Evolutionary conservation across 2,113 vertebrate genomes (phyloP), one percentile per base, ranked within the genome.

Genomic region (Podarcis muralis): DNA sequence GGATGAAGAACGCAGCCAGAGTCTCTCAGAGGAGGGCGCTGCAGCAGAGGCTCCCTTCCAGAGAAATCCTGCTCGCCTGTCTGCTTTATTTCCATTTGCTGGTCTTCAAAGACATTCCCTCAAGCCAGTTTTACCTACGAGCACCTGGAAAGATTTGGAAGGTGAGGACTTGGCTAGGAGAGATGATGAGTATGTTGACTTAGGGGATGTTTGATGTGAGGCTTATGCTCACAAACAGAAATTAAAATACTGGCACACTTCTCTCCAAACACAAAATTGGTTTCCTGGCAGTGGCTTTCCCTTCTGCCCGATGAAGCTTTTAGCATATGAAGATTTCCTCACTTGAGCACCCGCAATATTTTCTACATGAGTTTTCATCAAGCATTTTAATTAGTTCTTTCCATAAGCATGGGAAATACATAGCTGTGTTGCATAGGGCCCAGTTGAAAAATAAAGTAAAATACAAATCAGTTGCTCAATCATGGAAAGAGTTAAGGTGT

Each of bases 11-110:
- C 93, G 79, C 13, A 87, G 88, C 53, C 94, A 92, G 30, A 90
- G 83, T n/a, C 2, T 78, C 77, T 91, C 77, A 53, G 92, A n/a
- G 32, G n/a, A 75, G 35, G 93, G 88, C 0, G 4, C 62, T 77
- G n/a, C 87, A 0, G 93, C 89, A 87, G 43, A 83, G 20, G 86
- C 92, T 43, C 22, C 93, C 2, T 22, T 94, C 66, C 85, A 92
- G 74, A 96, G 96, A 89, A 96, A 91, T 90, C 96, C 97, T 0
- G 93, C 96, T 30, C 97, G 97, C 74, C 92, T 98, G 35, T 98
- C 98, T 0, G 98, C 98, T 0, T 91, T 97, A 30, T 98, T 98
- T 91, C 98, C 98, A 0, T 98, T 98, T n/a, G 97, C 97, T 40
- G 90, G 96, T 40, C 95, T 96, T 59, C 97, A 97, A 74, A 96